Conservation (phyloP, 1,140 invertebrate species). For the Argopecten irradians region DNA sequence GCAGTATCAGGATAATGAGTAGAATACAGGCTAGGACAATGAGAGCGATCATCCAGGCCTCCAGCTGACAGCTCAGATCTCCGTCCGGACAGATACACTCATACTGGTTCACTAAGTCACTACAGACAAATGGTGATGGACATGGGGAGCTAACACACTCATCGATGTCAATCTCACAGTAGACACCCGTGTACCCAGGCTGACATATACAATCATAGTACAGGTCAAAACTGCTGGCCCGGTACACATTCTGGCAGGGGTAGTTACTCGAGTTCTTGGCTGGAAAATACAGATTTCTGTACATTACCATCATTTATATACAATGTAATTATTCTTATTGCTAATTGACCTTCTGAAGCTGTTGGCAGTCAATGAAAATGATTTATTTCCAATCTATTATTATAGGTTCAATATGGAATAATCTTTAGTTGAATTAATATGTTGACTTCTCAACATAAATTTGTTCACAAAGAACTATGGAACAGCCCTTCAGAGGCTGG, state of each 20-base stretch:
- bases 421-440: background rate
- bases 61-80: slow-evolving; percentile 50
- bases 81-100: slow-evolving; percentile 49
- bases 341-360: too few species aligned
- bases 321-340: too few species aligned
- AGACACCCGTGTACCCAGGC: slow-evolving; percentile 89
- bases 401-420: background rate
- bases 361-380: too few species aligned
- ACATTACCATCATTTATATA: too few species aligned
- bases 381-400: too few species aligned
- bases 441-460: background rate
- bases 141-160: slow-evolving; percentile 93
- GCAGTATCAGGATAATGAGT: slow-evolving; percentile 35
- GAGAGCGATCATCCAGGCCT: slow-evolving; percentile 54
- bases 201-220: slow-evolving; percentile 89
- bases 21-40: slow-evolving; percentile 46
- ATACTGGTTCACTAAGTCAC: slow-evolving; percentile 47
- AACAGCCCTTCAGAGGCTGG: background rate
- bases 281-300: background rate
- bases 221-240: slow-evolving; percentile 47
- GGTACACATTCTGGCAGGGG: slow-evolving; percentile 43
- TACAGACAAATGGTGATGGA: slow-evolving; percentile 48
- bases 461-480: background rate
- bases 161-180: slow-evolving; percentile 84
- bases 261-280: slow-evolving; percentile 29